phyloP scores from a whole-genome alignment of 2,113 vertebrate species.

The Anoura caudifer region DNA sequence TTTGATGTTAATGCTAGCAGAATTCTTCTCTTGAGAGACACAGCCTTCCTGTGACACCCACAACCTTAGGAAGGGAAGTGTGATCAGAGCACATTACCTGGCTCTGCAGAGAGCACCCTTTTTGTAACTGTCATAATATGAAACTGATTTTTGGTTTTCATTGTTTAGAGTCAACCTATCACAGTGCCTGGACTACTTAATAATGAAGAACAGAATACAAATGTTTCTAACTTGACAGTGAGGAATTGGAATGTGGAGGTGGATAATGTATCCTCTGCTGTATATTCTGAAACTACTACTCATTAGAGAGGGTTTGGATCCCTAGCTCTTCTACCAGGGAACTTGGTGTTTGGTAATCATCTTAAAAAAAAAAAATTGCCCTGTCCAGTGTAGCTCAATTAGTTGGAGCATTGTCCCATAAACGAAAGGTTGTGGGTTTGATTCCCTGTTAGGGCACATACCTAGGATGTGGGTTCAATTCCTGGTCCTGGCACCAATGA shows the following conservation, averaged over 20 bases:
- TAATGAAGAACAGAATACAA: neutral
- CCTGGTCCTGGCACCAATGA: too few relatives aligned
- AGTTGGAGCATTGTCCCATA: too few relatives aligned
- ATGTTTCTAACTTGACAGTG: neutral
- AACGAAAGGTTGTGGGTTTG: too few relatives aligned
- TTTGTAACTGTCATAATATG: neutral
- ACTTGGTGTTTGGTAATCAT: neutral
- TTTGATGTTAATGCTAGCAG: neutral
- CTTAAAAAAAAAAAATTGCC: neutral
- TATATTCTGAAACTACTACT: neutral
- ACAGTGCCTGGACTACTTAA: neutral
- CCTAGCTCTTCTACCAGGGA: neutral
- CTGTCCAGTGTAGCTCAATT: too few relatives aligned
- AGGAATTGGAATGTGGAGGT: neutral
- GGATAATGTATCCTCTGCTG: neutral
- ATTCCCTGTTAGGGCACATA: too few relatives aligned
- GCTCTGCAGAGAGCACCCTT: neutral
- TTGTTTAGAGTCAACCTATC: neutral
- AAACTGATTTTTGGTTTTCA: neutral
- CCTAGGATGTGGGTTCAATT: too few relatives aligned
- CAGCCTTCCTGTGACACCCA: too few relatives aligned
- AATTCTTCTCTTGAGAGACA: neutral
- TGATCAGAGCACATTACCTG: neutral
- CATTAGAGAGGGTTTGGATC: too few relatives aligned
- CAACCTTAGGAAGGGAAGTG: neutral